phyloP scores from a whole-genome alignment of 2,888 invertebrate species.

The Ormyrus thymus region DNA sequence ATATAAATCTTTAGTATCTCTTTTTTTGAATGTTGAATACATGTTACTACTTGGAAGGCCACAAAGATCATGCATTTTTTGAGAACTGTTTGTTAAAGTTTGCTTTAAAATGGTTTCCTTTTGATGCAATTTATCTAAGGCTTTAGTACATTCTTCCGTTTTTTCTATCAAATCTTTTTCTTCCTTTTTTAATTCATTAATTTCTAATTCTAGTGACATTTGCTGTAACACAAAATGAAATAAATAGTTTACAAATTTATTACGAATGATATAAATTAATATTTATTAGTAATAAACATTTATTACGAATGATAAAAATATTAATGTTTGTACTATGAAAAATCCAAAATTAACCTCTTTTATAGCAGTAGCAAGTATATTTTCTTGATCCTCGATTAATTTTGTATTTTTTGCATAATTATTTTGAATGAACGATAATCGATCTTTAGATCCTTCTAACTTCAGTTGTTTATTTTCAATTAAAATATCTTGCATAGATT shows the following conservation, averaged over 20 bases:
- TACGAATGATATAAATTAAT: neutral
- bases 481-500: conserved; percentile 95
- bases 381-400: conserved; percentile 87
- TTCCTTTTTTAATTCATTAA: neutral
- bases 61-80: conserved; percentile 95
- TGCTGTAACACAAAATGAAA: neutral
- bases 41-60: conserved; percentile 95
- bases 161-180: conserved; percentile 77
- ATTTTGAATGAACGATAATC: conserved; percentile 86
- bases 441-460: conserved; percentile 87
- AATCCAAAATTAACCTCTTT: conserved; percentile 75
- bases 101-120: conserved; percentile 91
- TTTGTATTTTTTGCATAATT: conserved; percentile 87
- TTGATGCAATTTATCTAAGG: conserved; percentile 95
- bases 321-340: neutral
- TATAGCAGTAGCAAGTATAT: conserved; percentile 82
- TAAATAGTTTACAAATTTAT: too few relatives aligned
- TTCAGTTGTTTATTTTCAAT: conserved; percentile 91
- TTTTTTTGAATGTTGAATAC: conserved; percentile 85
- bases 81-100: conserved; percentile 90
- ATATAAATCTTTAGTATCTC: conserved; percentile 90
- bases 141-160: conserved; percentile 96
- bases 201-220: neutral
- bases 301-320: too few relatives aligned
- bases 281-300: neutral